Percentiles rank a stretch among this genome's conserved stretches.
Evolutionary conservation across 2,797 vertebrate species (phyloP).

Genomic region (Acrocephalus scirpaceus): DNA sequence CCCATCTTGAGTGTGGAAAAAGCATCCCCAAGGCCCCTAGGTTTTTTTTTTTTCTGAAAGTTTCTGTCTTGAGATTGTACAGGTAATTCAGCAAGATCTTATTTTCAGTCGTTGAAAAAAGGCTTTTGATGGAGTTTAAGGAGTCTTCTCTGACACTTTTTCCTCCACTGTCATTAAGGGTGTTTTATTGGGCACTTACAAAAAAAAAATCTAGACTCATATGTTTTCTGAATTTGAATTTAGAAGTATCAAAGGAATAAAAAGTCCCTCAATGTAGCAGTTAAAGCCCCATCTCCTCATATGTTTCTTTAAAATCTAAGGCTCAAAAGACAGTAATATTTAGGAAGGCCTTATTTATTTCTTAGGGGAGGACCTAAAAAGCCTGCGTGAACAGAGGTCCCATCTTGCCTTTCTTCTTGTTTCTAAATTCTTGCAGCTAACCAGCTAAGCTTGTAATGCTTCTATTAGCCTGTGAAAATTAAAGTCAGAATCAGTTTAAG

Average conservation of each 20-base stretch:
- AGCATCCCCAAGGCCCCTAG: not conserved
- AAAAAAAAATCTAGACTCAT: not conserved
- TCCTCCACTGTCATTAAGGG: not conserved
- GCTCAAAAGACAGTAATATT: not conserved
- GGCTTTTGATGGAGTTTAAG: not conserved
- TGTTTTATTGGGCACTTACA: not conserved
- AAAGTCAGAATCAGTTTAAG: not conserved
- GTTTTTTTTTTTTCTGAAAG: not conserved
- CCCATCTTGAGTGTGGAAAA: not conserved
- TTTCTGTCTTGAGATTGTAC: not conserved
- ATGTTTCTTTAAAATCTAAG: not conserved
- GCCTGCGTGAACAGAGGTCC: not conserved
- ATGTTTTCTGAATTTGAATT: not conserved
- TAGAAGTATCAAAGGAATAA: not conserved
- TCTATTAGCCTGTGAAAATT: not conserved
- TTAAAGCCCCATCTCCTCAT: not conserved
- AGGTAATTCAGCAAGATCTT: not conserved
- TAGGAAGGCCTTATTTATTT: not conserved
- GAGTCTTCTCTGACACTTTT: not conserved
- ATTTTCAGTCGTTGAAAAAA: not conserved
- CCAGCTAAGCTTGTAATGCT: not conserved
- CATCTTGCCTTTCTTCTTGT: not conserved
- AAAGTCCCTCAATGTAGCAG: not conserved
- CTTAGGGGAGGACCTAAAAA: not conserved
- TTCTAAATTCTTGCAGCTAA: not conserved